A percentile compares a stretch with the other conserved stretches of the same genome.
phyloP scores from a whole-genome alignment of 2,888 invertebrate genomes.

The Eristalinus sepulchralis region DNA sequence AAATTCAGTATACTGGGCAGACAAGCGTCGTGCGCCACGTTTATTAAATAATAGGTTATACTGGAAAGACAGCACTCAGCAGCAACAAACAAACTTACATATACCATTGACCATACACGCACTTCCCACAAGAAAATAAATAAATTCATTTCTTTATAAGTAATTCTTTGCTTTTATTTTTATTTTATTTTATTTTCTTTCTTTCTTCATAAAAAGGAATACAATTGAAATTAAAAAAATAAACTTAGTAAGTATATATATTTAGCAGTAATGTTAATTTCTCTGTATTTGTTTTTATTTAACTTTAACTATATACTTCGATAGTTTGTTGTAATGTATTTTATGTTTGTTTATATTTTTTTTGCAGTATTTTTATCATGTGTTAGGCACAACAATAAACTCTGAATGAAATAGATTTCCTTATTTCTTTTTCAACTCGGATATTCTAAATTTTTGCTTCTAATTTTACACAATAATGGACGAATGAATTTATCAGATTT shows the following conservation, averaged over 20 bases:
- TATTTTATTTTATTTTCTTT: conserved; percentile 7
- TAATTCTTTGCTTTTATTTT: conserved; percentile 22
- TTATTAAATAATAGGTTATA: too few species aligned
- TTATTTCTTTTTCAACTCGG: not conserved
- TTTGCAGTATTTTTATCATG: conserved; percentile 9
- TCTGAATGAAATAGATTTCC: conserved; percentile 5
- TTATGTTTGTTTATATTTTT: conserved; percentile 10
- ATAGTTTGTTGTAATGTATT: conserved; percentile 12
- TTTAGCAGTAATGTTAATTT: conserved; percentile 2
- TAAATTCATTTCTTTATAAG: not conserved
- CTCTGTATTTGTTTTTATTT: not conserved
- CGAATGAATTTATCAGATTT: conserved; percentile 27
- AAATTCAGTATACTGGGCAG: too few species aligned
- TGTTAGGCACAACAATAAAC: conserved; percentile 44
- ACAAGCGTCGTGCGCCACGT: too few species aligned
- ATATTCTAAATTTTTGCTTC: not conserved
- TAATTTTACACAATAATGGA: conserved; percentile 19
- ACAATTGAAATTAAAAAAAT: conserved; percentile 51
- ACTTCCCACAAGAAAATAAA: not conserved
- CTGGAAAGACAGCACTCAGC: not conserved
- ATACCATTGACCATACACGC: not conserved
- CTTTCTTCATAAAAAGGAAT: conserved; percentile 14
- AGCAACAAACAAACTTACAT: not conserved
- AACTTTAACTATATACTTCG: conserved; percentile 10
- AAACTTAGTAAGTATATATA: conserved; percentile 33